Percentiles rank a stretch among this genome's conserved stretches.
phyloP scores from a whole-genome alignment of 2,888 invertebrate species.

The Amiota minor region DNA sequence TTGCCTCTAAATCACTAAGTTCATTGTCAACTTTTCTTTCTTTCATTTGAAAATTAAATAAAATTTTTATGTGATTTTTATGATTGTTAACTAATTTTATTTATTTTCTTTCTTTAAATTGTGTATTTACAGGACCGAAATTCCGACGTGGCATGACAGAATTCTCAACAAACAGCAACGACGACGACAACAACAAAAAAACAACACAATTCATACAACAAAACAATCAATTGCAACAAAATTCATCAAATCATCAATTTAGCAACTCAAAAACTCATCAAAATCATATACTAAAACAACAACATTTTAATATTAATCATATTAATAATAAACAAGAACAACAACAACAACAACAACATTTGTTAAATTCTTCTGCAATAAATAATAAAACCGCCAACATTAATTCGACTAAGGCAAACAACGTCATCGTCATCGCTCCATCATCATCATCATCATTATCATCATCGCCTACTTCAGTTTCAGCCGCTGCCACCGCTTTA shows the following conservation, averaged over 20 bases:
- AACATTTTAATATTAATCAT: constrained; percentile 39
- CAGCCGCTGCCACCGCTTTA: constrained; percentile 53
- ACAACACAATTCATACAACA: constrained; percentile 69
- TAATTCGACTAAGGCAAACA: constrained; percentile 26
- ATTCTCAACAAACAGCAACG: constrained; percentile 72
- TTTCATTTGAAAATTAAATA: too few species aligned
- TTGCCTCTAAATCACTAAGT: constrained; percentile 11
- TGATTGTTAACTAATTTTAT: constrained; percentile 11
- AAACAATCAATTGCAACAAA: constrained; percentile 59
- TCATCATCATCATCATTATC: constrained; percentile 49
- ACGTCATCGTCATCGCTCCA: constrained; percentile 38
- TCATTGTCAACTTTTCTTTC: not conserved
- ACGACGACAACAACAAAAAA: constrained; percentile 69
- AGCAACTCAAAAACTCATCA: constrained; percentile 51
- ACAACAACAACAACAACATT: constrained; percentile 45
- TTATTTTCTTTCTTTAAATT: constrained; percentile 29
- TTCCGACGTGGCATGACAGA: constrained; percentile 74
- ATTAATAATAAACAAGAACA: constrained; percentile 41
- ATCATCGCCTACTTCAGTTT: constrained; percentile 59
- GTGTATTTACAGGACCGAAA: constrained; percentile 71
- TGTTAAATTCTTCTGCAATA: constrained; percentile 52
- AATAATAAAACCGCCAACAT: constrained; percentile 20
- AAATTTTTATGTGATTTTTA: not conserved
- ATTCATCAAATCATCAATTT: constrained; percentile 62
- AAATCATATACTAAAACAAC: constrained; percentile 46